phyloP scores from a whole-genome alignment of 2,797 vertebrate species.

The Odontamblyopus rebecca region DNA sequence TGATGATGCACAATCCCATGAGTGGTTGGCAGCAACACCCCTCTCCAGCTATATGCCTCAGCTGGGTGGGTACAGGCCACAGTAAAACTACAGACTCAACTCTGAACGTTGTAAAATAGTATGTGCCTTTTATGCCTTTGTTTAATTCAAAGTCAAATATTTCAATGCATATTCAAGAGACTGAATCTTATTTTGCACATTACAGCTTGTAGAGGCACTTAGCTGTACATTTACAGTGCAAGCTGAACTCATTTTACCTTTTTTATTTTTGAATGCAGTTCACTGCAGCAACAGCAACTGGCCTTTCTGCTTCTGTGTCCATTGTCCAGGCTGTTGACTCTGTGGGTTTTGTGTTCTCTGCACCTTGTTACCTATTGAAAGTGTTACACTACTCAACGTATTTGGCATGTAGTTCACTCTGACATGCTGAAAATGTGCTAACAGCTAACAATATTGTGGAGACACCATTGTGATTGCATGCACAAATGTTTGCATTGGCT shows the following conservation, averaged over 20 bases:
- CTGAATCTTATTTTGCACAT: conserved; percentile 20
- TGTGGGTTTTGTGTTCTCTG: background rate
- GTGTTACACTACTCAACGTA: conserved; percentile 29
- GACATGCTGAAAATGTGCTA: background rate
- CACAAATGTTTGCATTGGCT: background rate
- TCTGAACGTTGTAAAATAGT: conserved; percentile 3
- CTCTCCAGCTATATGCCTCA: conserved; percentile 84
- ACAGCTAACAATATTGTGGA: background rate
- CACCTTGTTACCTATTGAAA: conserved; percentile 1
- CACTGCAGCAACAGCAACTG: background rate
- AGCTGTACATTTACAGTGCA: too few species aligned
- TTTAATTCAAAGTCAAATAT: conserved; percentile 12
- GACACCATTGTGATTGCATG: background rate
- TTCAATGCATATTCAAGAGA: background rate
- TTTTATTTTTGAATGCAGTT: background rate
- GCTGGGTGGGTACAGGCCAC: conserved; percentile 87
- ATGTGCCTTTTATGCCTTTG: conserved; percentile 9
- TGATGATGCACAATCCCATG: conserved; percentile 49
- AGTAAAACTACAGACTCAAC: conserved; percentile 63
- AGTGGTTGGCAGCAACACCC: conserved; percentile 32
- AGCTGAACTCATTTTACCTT: too few species aligned
- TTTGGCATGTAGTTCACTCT: conserved; percentile 1
- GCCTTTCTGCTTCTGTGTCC: background rate
- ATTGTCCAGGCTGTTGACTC: background rate
- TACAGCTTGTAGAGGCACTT: background rate